Base-by-base conservation (phyloP, 2,888 invertebrate genomes). In the Drosophila paramelanica region DNA sequence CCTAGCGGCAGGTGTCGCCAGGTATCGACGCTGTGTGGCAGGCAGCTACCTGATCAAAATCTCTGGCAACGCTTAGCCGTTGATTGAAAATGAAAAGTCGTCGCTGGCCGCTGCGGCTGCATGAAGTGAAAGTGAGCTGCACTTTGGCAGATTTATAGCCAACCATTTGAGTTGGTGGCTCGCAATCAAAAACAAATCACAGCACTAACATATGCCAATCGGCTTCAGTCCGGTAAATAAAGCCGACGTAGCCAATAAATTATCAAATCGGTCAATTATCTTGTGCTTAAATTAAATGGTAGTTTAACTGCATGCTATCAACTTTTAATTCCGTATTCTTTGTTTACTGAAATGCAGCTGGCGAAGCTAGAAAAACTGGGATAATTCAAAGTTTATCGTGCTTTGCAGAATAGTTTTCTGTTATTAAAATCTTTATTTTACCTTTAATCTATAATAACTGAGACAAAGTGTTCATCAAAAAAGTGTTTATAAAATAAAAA, bases 81-180 rank as follows among this genome's bases (percentile, higher is more conserved):
- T 76, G 84, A 81, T 81, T 81, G 73, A 76, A 87, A 89, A 72
- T 64, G 73, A 81, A 89, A 83, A 87, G 57, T 62, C 66, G 62
- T 56, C 73, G 62, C 20, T 65, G 60, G 41, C 47, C 57, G 51
- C 60, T 62, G 71, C 46, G 17, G 47, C 13, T 49, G 47, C 36
- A 41, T 66, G 20, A 84, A 88, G 82, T 82, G 82, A 82, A 82
- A 82, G 82, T 82, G 67, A 67, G 46, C 66, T 42, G 61, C 58
- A 67, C 51, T 51, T 33, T 46, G 38, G 17, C 60, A 56, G 49
- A 84, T 87, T 81, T 81, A 81, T 70, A 25, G 67, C 64, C 74
- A 69, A n/a, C 67, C 51, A 76, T 69, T 76, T 61, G 49, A 45
- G 50, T 49, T 45, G 50, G n/a, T 13, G 39, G 49, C 39, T 55